Evolutionary conservation across 2,888 invertebrate species (phyloP), one percentile per base, ranked within the genome.

Genomic region (Lymantria monacha): DNA sequence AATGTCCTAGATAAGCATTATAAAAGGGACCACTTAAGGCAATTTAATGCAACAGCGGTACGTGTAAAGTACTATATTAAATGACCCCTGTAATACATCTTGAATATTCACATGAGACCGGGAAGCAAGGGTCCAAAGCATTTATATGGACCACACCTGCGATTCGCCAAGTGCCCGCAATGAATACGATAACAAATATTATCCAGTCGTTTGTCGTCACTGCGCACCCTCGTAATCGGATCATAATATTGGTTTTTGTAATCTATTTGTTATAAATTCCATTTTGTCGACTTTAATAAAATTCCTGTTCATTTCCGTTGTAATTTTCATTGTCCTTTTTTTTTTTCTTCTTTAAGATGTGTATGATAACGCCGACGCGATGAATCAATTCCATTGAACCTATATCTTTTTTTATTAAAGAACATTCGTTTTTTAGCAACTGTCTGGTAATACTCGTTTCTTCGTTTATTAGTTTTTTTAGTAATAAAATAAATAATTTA

Each of bases 61-160:
- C 55, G n/a, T 38, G 13, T 38, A n/a, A n/a, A 13, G 42, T 44
- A 49, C 49, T 51, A 44, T 46, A 59, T 64, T 72, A 78, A 79
- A 80, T 76, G 73, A 76, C 72, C 76, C 72, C 67, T 74, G 67
- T 76, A 75, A 79, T 72, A 71, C 72, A 73, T 74, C 71, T 79
- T 76, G 74, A 80, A 81, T 80, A 81, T 83, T 79, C 76, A 78
- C 67, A 60, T 61, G 59, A 53, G 51, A 44, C 40, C 46, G 51
- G 55, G 60, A 66, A 61, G 60, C 55, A 56, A 57, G 61, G 59
- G 69, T 62, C 47, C 53, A 47, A 56, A 54, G 56, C 59, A 66
- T 71, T 69, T 61, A 65, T 64, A 68, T 61, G 59, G 46, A 48
- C 53, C 48, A 51, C 69, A 69, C 69, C 66, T 70, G 63, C 47